Conservation (phyloP, 2,797 vertebrate genomes). For the Ptychobarbus kaznakovi region DNA sequence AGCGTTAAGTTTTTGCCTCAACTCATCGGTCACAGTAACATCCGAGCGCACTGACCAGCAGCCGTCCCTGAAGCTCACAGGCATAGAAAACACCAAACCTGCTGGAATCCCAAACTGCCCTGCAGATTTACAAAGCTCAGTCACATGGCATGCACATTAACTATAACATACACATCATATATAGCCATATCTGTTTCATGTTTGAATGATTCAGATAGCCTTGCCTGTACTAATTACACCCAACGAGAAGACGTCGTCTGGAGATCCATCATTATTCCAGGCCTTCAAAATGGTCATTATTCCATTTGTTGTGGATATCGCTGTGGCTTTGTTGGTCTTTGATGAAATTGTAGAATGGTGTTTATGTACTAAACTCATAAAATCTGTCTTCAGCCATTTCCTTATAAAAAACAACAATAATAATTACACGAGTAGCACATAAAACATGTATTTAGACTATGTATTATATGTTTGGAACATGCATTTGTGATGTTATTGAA, state of each 20-base stretch:
- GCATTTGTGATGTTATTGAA: background rate
- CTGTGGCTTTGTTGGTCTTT: constrained; percentile 59
- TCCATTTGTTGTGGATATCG: constrained; percentile 78
- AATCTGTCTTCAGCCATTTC: constrained; percentile 81
- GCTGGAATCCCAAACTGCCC: constrained; percentile 81
- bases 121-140: constrained; percentile 62
- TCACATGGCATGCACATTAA: background rate
- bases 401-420: constrained; percentile 71
- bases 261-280: constrained; percentile 80
- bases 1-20: constrained; percentile 69
- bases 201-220: background rate
- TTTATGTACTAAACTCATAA: constrained; percentile 69
- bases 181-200: background rate
- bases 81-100: constrained; percentile 86
- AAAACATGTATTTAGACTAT: background rate
- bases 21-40: constrained; percentile 70
- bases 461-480: background rate
- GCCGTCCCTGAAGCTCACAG: constrained; percentile 82
- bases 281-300: constrained; percentile 80
- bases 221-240: constrained; percentile 86
- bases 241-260: constrained; percentile 81
- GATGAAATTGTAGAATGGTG: constrained; percentile 62
- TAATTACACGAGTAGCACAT: background rate
- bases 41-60: constrained; percentile 78
- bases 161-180: background rate